phyloP scores from a whole-genome alignment of 2,888 invertebrate species.

The Pseudeuparius sepicola region DNA sequence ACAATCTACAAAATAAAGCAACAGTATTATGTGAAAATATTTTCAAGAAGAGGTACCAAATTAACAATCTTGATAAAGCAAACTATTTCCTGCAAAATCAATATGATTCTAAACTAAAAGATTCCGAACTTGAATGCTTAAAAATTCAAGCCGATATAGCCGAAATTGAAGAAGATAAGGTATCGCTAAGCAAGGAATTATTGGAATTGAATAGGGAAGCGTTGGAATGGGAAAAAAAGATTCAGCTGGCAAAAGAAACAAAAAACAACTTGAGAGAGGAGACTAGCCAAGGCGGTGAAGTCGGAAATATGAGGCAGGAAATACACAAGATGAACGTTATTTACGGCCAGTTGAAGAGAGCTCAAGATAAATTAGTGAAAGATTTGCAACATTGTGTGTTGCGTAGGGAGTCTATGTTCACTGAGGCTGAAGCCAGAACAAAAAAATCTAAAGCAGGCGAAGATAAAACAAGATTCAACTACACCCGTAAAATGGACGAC shows the following conservation, averaged over 20 bases:
- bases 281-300: constrained; percentile 55
- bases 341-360: constrained; percentile 41
- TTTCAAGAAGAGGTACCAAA: constrained; percentile 44
- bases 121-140: constrained; percentile 57
- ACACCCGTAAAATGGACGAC: constrained; percentile 49
- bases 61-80: constrained; percentile 44
- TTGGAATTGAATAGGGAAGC: constrained; percentile 55
- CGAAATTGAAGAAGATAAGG: constrained; percentile 55
- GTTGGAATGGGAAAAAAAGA: constrained; percentile 74
- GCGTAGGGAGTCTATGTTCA: constrained; percentile 53
- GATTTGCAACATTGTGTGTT: constrained; percentile 57
- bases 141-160: constrained; percentile 58
- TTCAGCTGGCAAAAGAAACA: constrained; percentile 60
- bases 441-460: constrained; percentile 36
- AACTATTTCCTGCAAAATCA: constrained; percentile 39
- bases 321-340: constrained; percentile 75
- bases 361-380: constrained; percentile 49
- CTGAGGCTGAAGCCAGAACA: constrained; percentile 46
- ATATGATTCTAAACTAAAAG: constrained; percentile 38
- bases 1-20: constrained; percentile 50
- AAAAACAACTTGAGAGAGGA: constrained; percentile 58
- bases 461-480: constrained; percentile 41
- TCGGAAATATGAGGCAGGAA: constrained; percentile 66
- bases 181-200: constrained; percentile 51
- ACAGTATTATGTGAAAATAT: constrained; percentile 49